Conservation (phyloP, 2,888 invertebrate genomes). For the Pseudococcus jackbeardsleyi region DNA sequence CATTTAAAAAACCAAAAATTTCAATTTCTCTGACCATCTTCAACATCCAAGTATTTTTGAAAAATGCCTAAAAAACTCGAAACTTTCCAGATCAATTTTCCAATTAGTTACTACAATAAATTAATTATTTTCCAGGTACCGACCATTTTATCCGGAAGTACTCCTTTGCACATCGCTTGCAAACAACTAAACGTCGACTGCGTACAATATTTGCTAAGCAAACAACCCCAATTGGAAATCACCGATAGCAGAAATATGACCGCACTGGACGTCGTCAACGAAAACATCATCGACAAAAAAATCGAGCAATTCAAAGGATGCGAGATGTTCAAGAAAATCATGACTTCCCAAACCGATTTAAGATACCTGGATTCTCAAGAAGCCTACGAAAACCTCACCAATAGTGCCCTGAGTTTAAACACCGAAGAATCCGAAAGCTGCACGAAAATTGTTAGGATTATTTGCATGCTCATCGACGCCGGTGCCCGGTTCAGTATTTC, state of each 20-base stretch:
- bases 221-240: slow-evolving; percentile 72
- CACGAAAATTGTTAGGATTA: background rate
- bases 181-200: slow-evolving; percentile 73
- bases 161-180: slow-evolving; percentile 76
- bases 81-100: background rate
- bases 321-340: background rate
- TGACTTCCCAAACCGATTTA: background rate
- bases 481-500: slow-evolving; percentile 69
- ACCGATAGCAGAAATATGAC: slow-evolving; percentile 71
- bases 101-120: background rate
- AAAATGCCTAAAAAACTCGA: too few species aligned
- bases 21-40: too few species aligned
- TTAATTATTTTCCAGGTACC: slow-evolving; percentile 19
- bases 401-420: background rate
- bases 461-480: slow-evolving; percentile 64
- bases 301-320: background rate
- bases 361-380: background rate
- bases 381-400: background rate
- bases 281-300: slow-evolving; percentile 67
- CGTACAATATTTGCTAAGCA: slow-evolving; percentile 72
- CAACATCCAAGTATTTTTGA: too few species aligned
- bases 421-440: slow-evolving; percentile 16
- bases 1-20: too few species aligned
- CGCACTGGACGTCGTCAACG: slow-evolving; percentile 73
- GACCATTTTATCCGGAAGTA: slow-evolving; percentile 73